These are phyloP conservation scores for Gymnothorax javanicus DNA, from an alignment of 2,797 vertebrate species.

Conservation along the genomic window DNA sequence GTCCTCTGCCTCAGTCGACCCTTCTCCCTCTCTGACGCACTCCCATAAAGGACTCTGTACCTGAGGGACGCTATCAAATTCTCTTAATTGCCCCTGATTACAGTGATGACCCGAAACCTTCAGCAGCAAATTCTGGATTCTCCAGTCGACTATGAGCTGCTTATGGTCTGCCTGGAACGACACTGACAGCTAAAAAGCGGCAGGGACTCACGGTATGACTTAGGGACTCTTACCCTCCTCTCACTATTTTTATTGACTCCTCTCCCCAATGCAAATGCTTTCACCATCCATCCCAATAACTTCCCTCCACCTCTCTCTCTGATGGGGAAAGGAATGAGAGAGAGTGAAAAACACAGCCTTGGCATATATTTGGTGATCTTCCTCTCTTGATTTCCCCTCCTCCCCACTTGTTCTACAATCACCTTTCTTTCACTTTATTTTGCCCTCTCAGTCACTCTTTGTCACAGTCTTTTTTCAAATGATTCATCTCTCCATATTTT, in stretches of 20 bases:
- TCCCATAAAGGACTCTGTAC: slow-evolving; percentile 46
- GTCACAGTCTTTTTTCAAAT: neutral
- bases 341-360: neutral
- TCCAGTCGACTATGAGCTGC: slow-evolving; percentile 15
- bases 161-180: slow-evolving; percentile 18
- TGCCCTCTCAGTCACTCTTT: slow-evolving; percentile 26
- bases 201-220: slow-evolving; percentile 16
- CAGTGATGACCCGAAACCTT: slow-evolving; percentile 42
- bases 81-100: slow-evolving; percentile 59
- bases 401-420: slow-evolving; percentile 40
- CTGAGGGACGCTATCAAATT: slow-evolving; percentile 62
- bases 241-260: slow-evolving; percentile 35
- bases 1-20: slow-evolving; percentile 31
- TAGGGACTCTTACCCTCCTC: slow-evolving; percentile 46
- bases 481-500: slow-evolving; percentile 23
- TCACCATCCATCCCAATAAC: slow-evolving; percentile 57
- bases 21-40: slow-evolving; percentile 37
- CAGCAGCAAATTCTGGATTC: slow-evolving; percentile 1
- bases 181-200: slow-evolving; percentile 22
- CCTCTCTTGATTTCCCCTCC: slow-evolving; percentile 39
- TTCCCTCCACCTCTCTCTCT: slow-evolving; percentile 53
- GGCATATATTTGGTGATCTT: slow-evolving; percentile 46
- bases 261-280: slow-evolving; percentile 61
- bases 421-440: slow-evolving; percentile 53
- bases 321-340: slow-evolving; percentile 29